phyloP scores from a whole-genome alignment of 2,113 vertebrate genomes.

The Zeus faber region DNA sequence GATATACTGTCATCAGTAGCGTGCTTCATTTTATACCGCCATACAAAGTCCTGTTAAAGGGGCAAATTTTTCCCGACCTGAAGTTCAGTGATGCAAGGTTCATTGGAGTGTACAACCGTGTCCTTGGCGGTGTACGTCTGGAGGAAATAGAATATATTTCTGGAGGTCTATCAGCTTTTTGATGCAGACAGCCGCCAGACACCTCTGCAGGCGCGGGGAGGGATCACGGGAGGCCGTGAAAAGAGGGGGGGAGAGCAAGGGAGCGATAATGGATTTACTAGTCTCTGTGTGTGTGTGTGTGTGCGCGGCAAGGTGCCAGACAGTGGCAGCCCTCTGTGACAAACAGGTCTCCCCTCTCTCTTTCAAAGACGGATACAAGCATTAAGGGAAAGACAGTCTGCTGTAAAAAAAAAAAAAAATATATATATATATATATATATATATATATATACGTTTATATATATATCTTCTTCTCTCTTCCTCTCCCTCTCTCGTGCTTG shows the following conservation, averaged over 20 bases:
- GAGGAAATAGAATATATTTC: not conserved
- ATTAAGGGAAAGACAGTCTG: slow-evolving; percentile 13
- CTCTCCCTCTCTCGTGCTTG: slow-evolving; percentile 6
- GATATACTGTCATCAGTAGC: too few relatives aligned
- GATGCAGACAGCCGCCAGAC: too few relatives aligned
- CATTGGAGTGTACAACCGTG: slow-evolving; percentile 19
- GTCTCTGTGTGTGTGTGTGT: slow-evolving; percentile 46
- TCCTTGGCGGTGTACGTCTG: slow-evolving; percentile 10
- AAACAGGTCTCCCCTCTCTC: not conserved
- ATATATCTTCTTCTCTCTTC: slow-evolving; percentile 4
- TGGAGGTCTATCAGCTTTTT: slow-evolving; percentile 6
- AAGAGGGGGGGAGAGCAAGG: not conserved
- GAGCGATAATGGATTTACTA: slow-evolving; percentile 57
- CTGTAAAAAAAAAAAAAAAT: slow-evolving; percentile 2
- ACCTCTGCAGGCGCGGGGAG: too few relatives aligned
- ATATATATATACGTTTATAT: slow-evolving; percentile 3
- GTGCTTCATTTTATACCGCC: too few relatives aligned
- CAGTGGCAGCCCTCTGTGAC: slow-evolving; percentile 26
- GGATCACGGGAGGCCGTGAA: not conserved
- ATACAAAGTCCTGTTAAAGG: slow-evolving; percentile 51
- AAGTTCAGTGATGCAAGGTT: slow-evolving; percentile 37
- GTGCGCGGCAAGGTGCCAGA: slow-evolving; percentile 61
- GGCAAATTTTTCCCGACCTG: slow-evolving; percentile 34
- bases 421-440: slow-evolving; percentile 4
- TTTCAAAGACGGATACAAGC: slow-evolving; percentile 15